Base-by-base conservation (phyloP, 2,888 invertebrate species). In the Malacosoma neustria region DNA sequence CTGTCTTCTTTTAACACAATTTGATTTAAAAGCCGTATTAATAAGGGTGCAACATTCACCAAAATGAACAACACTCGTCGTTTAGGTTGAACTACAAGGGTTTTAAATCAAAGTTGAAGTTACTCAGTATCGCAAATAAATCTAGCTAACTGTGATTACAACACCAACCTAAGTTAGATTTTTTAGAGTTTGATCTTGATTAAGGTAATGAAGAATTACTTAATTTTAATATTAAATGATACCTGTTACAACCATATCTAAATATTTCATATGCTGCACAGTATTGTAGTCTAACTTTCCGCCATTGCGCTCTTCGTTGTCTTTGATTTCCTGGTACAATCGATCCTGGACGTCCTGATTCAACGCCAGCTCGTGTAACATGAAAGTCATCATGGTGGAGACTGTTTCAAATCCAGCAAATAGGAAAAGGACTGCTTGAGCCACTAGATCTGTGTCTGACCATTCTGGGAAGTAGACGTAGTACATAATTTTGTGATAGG, bases 241-340 rank as follows among this genome's bases (percentile, higher is more conserved):
- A 87, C 87, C 87, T 48, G 88, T 86, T 0, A 89, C 61, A 0
- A 90, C 87, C 88, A 89, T 88, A 38, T 90, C 89, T 64, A 90
- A 51, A 45, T 89, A 90, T 13, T 75, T 76, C 87, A 90, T 79
- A 11, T 67, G 69, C 39, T 81, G 70, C 1, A 90, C 55, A 0
- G 65, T 61, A 12, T 85, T 86, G 37, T 87, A 89, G 32, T 69
- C 74, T 0, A 88, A 52, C 9, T 65, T 67, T 3, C 70, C 75
- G 0, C 61, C 72, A 13, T 72, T 68, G n/a, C 64, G 66, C 1
- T 49, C 49, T 1, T 77, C 61, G 4, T 77, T 65, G 15, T 86
- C 76, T 14, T 65, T 71, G 32, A 91, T 85, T 67, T 91, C 90
- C 36, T 77, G 46, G 5, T 71, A 71, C 0, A 91, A 62, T 37